Evolutionary conservation across 2,888 invertebrate species (phyloP).

Genomic region (Brachyopa scutellaris): DNA sequence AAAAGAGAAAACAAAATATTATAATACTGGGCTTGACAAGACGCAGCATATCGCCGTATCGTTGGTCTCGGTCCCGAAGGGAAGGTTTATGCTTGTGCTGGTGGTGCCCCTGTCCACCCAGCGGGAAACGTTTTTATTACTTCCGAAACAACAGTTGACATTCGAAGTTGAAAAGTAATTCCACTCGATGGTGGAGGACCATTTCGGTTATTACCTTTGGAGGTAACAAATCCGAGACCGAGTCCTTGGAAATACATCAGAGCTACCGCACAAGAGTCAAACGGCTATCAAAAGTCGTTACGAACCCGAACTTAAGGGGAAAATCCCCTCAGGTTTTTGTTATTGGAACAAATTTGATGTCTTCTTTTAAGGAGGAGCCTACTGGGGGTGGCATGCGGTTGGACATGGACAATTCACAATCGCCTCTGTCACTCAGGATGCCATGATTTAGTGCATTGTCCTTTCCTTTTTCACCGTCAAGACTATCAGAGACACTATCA

Average conservation of each 20-base stretch:
- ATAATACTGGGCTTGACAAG: conserved; percentile 18
- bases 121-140: conserved; percentile 71
- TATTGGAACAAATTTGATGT: conserved; percentile 34
- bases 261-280: conserved; percentile 49
- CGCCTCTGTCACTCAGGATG: conserved; percentile 22
- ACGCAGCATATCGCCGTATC: conserved; percentile 37
- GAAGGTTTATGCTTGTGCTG: conserved; percentile 42
- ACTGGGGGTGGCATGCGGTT: neutral
- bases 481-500: conserved; percentile 20
- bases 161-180: conserved; percentile 72
- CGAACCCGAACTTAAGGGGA: neutral
- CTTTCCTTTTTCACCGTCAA: neutral
- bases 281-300: conserved; percentile 35
- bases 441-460: conserved; percentile 27
- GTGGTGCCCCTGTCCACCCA: conserved; percentile 59
- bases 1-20: neutral
- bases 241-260: conserved; percentile 36
- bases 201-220: conserved; percentile 66
- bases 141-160: conserved; percentile 71
- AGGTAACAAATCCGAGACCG: conserved; percentile 52
- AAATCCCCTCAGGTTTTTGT: conserved; percentile 31
- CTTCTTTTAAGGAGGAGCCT: conserved; percentile 13
- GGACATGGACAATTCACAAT: conserved; percentile 4
- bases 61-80: conserved; percentile 12
- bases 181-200: conserved; percentile 47